Base-by-base conservation (phyloP, 1,140 invertebrate genomes). In the Tetramorium parvispinum region DNA sequence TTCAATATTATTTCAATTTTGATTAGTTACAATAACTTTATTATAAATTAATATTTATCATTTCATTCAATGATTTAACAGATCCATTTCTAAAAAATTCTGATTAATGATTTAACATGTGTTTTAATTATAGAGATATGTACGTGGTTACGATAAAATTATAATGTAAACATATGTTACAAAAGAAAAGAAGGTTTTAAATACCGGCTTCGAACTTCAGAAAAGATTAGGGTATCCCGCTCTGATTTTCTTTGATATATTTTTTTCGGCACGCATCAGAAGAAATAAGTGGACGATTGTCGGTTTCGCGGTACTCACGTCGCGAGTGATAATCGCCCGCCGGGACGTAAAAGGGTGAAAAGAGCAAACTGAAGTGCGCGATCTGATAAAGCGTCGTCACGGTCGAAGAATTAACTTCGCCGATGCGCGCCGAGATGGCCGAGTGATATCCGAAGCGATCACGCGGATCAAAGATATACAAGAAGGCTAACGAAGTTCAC, bases 301-400 rank as follows among this genome's bases (percentile, higher is more conserved):
- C 57, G 3, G 46, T 68, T 51, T 40, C 16, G 46, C 18, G 24
- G 24, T 32, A 10, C 53, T 70, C 65, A 53, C 51, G 32, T 71
- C 5, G 46, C 65, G 51, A 71, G 40, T 73, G 53, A 59, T 73
- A 73, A 82, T 73, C 66, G 53, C 1, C n/a, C 24, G 27, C 0
- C 68, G 10, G 68, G 51, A 75, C 68, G 13, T 59, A 51, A 68
- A 57, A 83, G 53, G 18, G 53, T 83, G 24, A 83, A 73, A 82
- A 46, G 53, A 73, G 46, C 21, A 73, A 71, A 32, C 24, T 37
- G 24, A 77, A 32, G 37, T 21, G 53, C 53, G 53, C 24, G 79
- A 59, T 82, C 78, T 71, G 78, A 82, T 71, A 68, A 83, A 83
- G 79, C 79, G 53, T 83, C 79, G 68, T 83, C 79, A 83, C 79